Conservation (phyloP, 2,113 vertebrate genomes). For the Carassius auratus region DNA sequence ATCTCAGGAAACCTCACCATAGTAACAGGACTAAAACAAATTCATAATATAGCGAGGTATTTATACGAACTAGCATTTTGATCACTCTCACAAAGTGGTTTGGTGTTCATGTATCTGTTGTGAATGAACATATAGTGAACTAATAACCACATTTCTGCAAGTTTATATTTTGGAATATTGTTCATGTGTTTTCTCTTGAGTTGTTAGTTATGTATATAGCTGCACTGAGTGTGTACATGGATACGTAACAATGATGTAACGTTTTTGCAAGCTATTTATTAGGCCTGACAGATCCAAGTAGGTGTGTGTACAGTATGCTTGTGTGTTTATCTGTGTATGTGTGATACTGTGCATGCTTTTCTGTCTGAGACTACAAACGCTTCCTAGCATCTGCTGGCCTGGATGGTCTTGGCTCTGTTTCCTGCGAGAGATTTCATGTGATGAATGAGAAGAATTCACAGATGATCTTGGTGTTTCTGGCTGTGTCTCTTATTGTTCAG, state of each 20-base stretch:
- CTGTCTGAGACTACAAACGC: not conserved
- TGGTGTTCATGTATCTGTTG: not conserved
- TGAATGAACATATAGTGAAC: constrained; percentile 17
- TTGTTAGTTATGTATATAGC: constrained; percentile 19
- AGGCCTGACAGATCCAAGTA: constrained; percentile 32
- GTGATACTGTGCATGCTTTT: constrained; percentile 50
- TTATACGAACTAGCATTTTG: constrained; percentile 75
- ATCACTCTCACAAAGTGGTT: constrained; percentile 17
- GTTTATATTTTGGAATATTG: not conserved
- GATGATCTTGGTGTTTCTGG: constrained; percentile 54
- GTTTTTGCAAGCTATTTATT: constrained; percentile 27
- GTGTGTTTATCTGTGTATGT: constrained; percentile 32
- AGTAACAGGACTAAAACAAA: constrained; percentile 80
- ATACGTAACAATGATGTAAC: constrained; percentile 13
- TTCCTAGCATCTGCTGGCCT: constrained; percentile 18
- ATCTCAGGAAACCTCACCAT: constrained; percentile 80
- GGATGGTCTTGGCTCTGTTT: constrained; percentile 67
- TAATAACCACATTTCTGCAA: not conserved
- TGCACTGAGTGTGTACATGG: constrained; percentile 7
- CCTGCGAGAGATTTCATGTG: constrained; percentile 69
- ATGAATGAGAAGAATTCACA: constrained; percentile 76
- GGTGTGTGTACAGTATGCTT: constrained; percentile 42
- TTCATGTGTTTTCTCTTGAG: not conserved
- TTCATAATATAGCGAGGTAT: constrained; percentile 79
- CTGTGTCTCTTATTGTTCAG: not conserved